phyloP scores from a whole-genome alignment of 2,888 invertebrate genomes.

The Pristionchus entomophagus region DNA sequence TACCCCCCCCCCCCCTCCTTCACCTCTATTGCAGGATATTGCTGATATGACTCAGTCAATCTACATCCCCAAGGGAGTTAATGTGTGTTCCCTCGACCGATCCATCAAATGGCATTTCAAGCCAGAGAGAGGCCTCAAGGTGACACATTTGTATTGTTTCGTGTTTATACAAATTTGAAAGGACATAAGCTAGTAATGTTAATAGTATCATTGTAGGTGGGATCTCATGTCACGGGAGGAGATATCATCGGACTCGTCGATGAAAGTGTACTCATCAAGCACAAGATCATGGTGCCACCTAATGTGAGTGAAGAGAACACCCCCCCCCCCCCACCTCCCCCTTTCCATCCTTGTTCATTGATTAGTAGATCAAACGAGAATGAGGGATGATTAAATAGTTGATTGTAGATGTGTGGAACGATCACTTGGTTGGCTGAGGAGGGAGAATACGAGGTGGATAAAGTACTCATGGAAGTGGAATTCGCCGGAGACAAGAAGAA shows the following conservation, averaged over 20 bases:
- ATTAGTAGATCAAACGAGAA: too few species aligned
- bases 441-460: slow-evolving; percentile 94
- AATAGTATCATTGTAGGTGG: slow-evolving; percentile 80
- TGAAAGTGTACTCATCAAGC: slow-evolving; percentile 96
- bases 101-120: slow-evolving; percentile 91
- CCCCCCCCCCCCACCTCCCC: too few species aligned
- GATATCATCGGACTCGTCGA: slow-evolving; percentile 94
- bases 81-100: slow-evolving; percentile 88
- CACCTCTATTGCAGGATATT: slow-evolving; percentile 85
- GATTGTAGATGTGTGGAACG: slow-evolving; percentile 84
- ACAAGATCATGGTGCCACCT: slow-evolving; percentile 93
- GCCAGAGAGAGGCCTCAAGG: slow-evolving; percentile 78
- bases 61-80: slow-evolving; percentile 98
- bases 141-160: neutral
- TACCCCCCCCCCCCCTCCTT: too few species aligned
- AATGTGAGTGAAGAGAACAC: slow-evolving; percentile 80
- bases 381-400: neutral
- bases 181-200: too few species aligned
- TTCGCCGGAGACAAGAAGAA: slow-evolving; percentile 93
- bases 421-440: slow-evolving; percentile 92
- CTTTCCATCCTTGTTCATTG: too few species aligned
- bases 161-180: too few species aligned
- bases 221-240: slow-evolving; percentile 96
- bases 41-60: slow-evolving; percentile 92
- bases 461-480: slow-evolving; percentile 95